Evolutionary conservation across 2,888 invertebrate genomes (phyloP), one percentile per base, ranked within the genome.

Genomic region (Orthosia gracilis): DNA sequence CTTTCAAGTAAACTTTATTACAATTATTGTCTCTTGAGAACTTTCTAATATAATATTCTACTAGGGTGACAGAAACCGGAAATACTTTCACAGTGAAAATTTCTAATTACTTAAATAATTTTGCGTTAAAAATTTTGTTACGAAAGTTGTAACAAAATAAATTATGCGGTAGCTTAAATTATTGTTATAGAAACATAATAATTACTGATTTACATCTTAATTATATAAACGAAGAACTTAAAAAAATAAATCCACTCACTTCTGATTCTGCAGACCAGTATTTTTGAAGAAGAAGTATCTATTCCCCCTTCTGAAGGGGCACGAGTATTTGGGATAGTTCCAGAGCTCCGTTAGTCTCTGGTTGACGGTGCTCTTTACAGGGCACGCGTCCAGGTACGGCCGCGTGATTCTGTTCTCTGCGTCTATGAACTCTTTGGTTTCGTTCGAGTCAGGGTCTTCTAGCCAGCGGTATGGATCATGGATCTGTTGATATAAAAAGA

Each of bases 251-350:
- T 50, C 4, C 57, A 90, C 94, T 94, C 89, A 98, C 98, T 98
- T 98, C 94, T 99, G 99, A 94, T 99, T 99, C 95, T 99, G 99
- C 73, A 99, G 97, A 2, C 99, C 99, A 52, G 98, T 98, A 92
- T 99, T 99, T 96, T 98, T 98, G 89, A 97, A 98, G 94, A 98
- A 99, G 94, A 98, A 99, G 94, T 99, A 99, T 91, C 97, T 97
- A 82, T 97, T 96, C 4, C 99, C 99, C 88, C 98, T 97, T 87
- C 97, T 97, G 89, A 97, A 97, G 0, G 99, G 99, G 86, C 98
- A 98, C 3, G 98, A 98, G 94, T 98, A 99, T 96, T 99, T 99
- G n/a, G 99, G 98, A 94, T 98, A 99, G 94, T 99, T 98, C 99
- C 99, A 99, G 47, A 99, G 96, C 87, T 98, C 98, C 0, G 98